phyloP scores from a whole-genome alignment of 2,113 vertebrate genomes.

The Cyprinodon brontotheroides region DNA sequence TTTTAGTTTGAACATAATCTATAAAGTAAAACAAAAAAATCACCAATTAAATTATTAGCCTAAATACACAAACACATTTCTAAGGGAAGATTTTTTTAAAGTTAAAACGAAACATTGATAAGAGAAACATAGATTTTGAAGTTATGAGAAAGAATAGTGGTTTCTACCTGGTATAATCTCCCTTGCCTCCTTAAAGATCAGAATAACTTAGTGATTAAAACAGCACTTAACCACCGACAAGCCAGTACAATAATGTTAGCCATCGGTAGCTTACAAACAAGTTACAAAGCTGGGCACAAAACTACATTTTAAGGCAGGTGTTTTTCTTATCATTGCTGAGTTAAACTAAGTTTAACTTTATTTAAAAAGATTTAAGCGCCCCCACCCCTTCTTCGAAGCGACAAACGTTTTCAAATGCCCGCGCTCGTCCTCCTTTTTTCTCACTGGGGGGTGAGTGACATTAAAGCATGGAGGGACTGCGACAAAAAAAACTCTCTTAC shows the following conservation, averaged over 20 bases:
- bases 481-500: slow-evolving; percentile 80
- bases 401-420: slow-evolving; percentile 56
- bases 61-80: not conserved
- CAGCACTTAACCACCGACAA: not conserved
- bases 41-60: not conserved
- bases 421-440: slow-evolving; percentile 29
- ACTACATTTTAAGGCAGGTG: not conserved
- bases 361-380: not conserved
- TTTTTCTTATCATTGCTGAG: not conserved
- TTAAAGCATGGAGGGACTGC: slow-evolving; percentile 13
- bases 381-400: not conserved
- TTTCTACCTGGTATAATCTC: slow-evolving; percentile 91
- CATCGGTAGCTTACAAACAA: not conserved
- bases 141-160: not conserved
- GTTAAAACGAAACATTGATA: not conserved
- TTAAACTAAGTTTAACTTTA: not conserved
- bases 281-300: not conserved
- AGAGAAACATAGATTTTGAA: not conserved
- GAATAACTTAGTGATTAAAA: slow-evolving; percentile 51
- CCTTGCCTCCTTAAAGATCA: slow-evolving; percentile 88
- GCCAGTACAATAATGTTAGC: not conserved
- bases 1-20: not conserved
- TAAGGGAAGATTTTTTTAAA: not conserved
- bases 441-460: slow-evolving; percentile 20
- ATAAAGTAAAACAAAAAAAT: not conserved